These are phyloP conservation scores for Phalacrocorax carbo DNA, from an alignment of 2,113 vertebrate species.

Conservation along the genomic window DNA sequence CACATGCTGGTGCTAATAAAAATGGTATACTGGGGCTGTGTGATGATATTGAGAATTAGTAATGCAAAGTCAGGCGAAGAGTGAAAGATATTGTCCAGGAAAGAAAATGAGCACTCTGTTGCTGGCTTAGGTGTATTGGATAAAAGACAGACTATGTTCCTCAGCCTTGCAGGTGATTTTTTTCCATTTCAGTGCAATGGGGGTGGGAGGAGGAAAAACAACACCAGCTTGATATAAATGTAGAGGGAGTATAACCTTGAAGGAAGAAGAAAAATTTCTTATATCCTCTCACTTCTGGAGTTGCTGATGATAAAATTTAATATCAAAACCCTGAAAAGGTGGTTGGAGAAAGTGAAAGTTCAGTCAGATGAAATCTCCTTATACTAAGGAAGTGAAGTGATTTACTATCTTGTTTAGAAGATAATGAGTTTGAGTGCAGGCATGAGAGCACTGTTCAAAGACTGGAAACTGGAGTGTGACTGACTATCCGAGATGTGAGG, in stretches of 20 bases:
- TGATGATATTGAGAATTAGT: neutral
- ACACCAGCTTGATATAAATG: neutral
- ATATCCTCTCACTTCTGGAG: neutral
- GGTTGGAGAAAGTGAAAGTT: neutral
- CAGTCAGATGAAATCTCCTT: neutral
- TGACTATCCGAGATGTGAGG: accelerated
- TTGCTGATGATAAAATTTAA: neutral
- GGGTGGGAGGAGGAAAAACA: too few species aligned
- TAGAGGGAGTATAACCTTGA: too few species aligned
- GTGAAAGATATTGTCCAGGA: accelerated
- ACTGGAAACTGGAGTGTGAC: too few species aligned
- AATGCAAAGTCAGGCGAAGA: neutral
- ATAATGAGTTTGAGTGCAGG: neutral
- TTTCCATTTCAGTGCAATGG: accelerated
- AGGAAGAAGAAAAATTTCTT: neutral
- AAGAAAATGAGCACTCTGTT: accelerated
- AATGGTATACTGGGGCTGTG: accelerated
- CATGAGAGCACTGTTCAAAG: neutral
- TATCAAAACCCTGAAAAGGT: neutral
- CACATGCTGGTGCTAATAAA: neutral
- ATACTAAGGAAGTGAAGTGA: neutral
- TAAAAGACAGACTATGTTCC: neutral
- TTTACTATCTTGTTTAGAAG: neutral
- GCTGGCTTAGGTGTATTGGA: neutral
- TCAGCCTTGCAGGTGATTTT: neutral